A percentile compares a stretch with the other conserved stretches of the same genome.
phyloP scores from a whole-genome alignment of 2,797 vertebrate species.

The Telmatherina bonti region DNA sequence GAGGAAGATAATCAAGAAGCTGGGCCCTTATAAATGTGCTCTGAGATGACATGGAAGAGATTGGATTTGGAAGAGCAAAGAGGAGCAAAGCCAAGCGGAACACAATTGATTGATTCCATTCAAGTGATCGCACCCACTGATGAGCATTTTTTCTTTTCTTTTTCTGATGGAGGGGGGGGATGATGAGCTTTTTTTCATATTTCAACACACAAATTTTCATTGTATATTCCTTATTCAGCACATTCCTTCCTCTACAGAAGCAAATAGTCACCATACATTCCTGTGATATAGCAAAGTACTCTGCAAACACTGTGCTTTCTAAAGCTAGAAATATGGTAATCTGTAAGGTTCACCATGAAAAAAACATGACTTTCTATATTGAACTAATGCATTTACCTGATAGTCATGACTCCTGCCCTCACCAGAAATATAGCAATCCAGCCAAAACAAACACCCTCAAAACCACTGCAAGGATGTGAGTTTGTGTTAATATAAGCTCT shows the following conservation, averaged over 20 bases:
- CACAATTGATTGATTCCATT: slow-evolving; percentile 91
- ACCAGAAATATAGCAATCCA: slow-evolving; percentile 6
- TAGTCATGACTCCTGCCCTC: neutral
- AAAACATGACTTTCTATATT: neutral
- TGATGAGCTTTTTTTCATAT: slow-evolving; percentile 69
- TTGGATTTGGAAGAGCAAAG: slow-evolving; percentile 92
- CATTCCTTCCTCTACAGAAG: slow-evolving; percentile 48
- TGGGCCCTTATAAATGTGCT: slow-evolving; percentile 88
- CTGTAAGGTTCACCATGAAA: too few relatives aligned
- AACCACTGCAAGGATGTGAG: neutral
- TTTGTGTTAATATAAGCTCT: neutral
- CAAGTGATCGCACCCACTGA: slow-evolving; percentile 84
- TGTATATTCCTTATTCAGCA: slow-evolving; percentile 65
- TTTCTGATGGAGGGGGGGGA: slow-evolving; percentile 57
- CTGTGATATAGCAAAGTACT: slow-evolving; percentile 49
- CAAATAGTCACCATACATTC: slow-evolving; percentile 49
- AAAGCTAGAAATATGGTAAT: slow-evolving; percentile 24
- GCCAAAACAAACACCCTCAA: neutral
- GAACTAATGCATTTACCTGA: neutral
- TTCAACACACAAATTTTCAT: slow-evolving; percentile 70
- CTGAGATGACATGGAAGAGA: slow-evolving; percentile 93
- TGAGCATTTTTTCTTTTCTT: slow-evolving; percentile 78
- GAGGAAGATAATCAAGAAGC: slow-evolving; percentile 91
- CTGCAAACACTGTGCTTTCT: slow-evolving; percentile 25
- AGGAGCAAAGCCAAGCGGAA: slow-evolving; percentile 88